phyloP scores from a whole-genome alignment of 2,113 vertebrate genomes.

The Mobula hypostoma region DNA sequence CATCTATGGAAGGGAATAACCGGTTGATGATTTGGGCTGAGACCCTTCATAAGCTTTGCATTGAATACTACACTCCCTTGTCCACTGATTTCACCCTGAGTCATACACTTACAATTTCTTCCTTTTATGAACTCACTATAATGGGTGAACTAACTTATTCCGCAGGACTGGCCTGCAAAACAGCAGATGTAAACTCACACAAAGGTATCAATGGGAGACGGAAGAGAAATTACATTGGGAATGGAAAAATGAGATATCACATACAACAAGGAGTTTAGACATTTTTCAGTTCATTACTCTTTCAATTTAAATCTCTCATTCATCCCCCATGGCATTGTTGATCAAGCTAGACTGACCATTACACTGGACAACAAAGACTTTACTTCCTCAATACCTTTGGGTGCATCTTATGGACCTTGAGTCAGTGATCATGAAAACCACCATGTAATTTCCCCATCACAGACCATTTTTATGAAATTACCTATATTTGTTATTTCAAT shows the following conservation, averaged over 20 bases:
- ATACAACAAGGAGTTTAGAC: not conserved
- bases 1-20: too few relatives aligned
- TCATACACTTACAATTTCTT: not conserved
- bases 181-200: not conserved
- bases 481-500: too few relatives aligned
- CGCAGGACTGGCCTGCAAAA: not conserved
- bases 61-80: not conserved
- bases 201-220: not conserved
- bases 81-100: not conserved
- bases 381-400: too few relatives aligned
- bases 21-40: too few relatives aligned
- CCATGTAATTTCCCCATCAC: too few relatives aligned
- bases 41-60: not conserved
- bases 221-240: not conserved
- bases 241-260: not conserved
- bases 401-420: too few relatives aligned
- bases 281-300: not conserved
- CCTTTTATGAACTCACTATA: not conserved
- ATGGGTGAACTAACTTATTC: not conserved
- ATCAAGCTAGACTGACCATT: not conserved
- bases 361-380: too few relatives aligned
- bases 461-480: too few relatives aligned
- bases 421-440: too few relatives aligned
- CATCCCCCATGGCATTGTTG: not conserved
- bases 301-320: not conserved